These are phyloP conservation scores for Mormyrus iriodes DNA, from an alignment of 2,113 vertebrate species.

Conservation along the genomic window DNA sequence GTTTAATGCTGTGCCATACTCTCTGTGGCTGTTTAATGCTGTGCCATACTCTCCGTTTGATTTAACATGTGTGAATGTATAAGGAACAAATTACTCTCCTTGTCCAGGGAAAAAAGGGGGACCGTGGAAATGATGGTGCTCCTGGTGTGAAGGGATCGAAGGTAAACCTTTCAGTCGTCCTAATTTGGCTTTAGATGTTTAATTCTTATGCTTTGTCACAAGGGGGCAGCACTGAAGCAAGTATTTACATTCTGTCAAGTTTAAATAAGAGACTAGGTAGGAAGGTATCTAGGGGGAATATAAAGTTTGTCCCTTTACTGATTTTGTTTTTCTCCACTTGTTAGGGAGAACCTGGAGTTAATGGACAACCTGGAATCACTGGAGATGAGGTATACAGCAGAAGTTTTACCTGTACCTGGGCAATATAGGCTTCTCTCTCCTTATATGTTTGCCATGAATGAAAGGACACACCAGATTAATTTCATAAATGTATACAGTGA, in stretches of 20 bases:
- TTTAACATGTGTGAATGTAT: background rate
- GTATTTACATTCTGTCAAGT: background rate
- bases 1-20: background rate
- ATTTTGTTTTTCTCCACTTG: slow-evolving; percentile 32
- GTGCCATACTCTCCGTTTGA: background rate
- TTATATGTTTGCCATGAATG: no score
- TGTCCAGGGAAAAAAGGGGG: slow-evolving; percentile 55
- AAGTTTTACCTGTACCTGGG: background rate
- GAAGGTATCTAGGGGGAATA: background rate
- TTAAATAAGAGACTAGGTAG: background rate
- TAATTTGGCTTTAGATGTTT: background rate
- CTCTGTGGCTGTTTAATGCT: background rate
- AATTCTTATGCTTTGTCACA: background rate
- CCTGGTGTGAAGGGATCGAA: slow-evolving; percentile 50
- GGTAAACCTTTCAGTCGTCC: slow-evolving; percentile 41
- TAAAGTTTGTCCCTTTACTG: slow-evolving; percentile 24
- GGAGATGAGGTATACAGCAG: slow-evolving; percentile 63
- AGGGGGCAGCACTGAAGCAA: background rate
- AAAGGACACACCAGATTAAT: background rate
- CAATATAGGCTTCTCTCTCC: background rate
- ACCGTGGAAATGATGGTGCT: slow-evolving; percentile 46
- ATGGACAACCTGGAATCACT: slow-evolving; percentile 68
- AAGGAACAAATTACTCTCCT: background rate
- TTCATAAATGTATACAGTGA: background rate
- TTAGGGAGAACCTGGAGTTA: slow-evolving; percentile 68